Conservation (phyloP, 2,113 vertebrate species). For the Embiotoca jacksoni region DNA sequence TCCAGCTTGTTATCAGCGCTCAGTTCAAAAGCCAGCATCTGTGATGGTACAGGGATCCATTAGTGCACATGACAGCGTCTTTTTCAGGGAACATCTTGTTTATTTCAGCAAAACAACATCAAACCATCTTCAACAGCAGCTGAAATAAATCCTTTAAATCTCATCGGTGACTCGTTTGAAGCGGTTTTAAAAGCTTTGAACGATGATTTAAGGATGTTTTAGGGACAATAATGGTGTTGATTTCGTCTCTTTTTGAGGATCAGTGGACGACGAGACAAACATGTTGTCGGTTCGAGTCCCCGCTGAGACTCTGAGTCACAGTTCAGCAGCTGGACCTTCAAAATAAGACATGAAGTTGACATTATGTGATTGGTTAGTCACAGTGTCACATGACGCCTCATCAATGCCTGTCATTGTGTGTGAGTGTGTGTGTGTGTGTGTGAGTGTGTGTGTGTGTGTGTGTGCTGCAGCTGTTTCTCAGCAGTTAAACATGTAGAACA, state of each 20-base stretch:
- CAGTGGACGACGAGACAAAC: neutral
- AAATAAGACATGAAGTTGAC: conserved; percentile 7
- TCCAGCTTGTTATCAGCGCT: too few relatives aligned
- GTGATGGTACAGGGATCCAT: too few relatives aligned
- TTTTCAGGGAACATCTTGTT: too few relatives aligned
- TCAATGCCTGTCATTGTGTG: conserved; percentile 41
- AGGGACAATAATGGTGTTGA: too few relatives aligned
- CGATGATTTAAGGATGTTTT: neutral
- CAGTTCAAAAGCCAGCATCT: too few relatives aligned
- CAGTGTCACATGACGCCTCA: conserved; percentile 51
- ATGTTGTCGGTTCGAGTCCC: neutral
- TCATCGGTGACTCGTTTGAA: too few relatives aligned
- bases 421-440: conserved; percentile 5
- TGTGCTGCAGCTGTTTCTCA: conserved; percentile 50
- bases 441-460: conserved; percentile 4
- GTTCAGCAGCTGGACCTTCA: conserved; percentile 11
- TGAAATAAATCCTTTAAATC: too few relatives aligned
- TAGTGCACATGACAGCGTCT: too few relatives aligned
- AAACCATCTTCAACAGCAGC: too few relatives aligned
- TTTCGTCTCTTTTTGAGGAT: neutral
- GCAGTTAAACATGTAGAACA: neutral
- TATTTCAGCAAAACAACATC: too few relatives aligned
- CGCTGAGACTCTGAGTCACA: conserved; percentile 11
- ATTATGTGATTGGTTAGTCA: conserved; percentile 65
- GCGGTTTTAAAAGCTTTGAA: too few relatives aligned